These are phyloP conservation scores for Drosophila acutilabella DNA, from an alignment of 2,888 invertebrate genomes.

Conservation along the genomic window DNA sequence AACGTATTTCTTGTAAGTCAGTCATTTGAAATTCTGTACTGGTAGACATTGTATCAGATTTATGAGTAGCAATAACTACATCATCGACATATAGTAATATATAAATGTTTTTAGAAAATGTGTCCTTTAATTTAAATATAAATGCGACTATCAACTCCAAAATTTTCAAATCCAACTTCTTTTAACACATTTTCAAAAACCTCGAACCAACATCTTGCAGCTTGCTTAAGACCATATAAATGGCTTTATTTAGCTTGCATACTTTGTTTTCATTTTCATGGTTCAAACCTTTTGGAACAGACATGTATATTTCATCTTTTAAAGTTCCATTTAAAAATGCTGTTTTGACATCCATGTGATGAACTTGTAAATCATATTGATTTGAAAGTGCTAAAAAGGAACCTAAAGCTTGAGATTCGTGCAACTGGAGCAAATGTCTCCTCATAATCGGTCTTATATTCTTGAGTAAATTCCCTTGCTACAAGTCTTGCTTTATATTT, in stretches of 20 bases:
- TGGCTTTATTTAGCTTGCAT: too few species aligned
- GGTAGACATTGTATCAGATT: conserved; percentile 34
- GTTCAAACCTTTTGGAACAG: too few species aligned
- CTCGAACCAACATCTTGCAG: too few species aligned
- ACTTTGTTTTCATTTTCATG: too few species aligned
- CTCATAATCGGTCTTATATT: conserved; percentile 27
- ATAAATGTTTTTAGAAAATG: conserved; percentile 9
- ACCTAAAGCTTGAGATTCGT: conserved; percentile 27
- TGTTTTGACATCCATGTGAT: conserved; percentile 37
- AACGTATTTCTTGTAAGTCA: too few species aligned
- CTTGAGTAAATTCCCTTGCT: conserved; percentile 27
- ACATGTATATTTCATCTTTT: too few species aligned
- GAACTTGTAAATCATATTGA: conserved; percentile 19
- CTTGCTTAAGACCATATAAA: too few species aligned
- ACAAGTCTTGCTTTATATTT: conserved; percentile 32
- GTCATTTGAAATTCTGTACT: conserved; percentile 23
- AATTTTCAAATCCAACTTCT: too few species aligned
- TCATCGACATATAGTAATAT: conserved; percentile 8
- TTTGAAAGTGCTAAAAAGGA: conserved; percentile 22
- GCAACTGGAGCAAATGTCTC: conserved; percentile 29
- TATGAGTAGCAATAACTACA: conserved; percentile 16
- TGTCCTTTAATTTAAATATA: conserved; percentile 4
- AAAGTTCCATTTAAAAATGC: conserved; percentile 28
- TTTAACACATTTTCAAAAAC: too few species aligned
- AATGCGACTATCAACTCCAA: conserved; percentile 1